Conservation (phyloP, 2,113 vertebrate species). For the Cygnus buccinator region DNA sequence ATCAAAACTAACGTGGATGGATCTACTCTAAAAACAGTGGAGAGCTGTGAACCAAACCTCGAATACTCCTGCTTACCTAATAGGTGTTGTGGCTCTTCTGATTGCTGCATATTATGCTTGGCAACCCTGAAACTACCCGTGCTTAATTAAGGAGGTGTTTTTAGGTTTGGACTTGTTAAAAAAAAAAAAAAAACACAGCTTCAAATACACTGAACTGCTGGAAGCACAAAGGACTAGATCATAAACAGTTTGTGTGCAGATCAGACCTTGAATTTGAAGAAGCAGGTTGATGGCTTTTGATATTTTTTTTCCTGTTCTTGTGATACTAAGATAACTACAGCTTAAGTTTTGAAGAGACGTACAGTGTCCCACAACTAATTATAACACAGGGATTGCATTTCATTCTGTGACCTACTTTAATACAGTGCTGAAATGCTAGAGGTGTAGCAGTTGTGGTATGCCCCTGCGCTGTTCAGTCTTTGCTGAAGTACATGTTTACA, state of each 20-base stretch:
- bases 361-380: not conserved
- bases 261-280: not conserved
- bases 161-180: accelerated
- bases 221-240: not conserved
- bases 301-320: accelerated
- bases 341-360: not conserved
- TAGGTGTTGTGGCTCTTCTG: not conserved
- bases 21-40: not conserved
- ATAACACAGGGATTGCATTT: not conserved
- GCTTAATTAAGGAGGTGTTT: not conserved
- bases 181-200: accelerated
- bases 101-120: accelerated
- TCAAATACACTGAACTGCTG: accelerated
- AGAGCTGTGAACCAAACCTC: not conserved
- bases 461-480: no score
- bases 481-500: not conserved
- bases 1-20: accelerated
- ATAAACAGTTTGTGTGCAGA: not conserved
- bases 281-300: not conserved
- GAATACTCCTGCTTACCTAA: accelerated
- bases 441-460: not conserved
- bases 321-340: not conserved
- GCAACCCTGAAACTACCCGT: not conserved
- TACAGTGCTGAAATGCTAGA: not conserved
- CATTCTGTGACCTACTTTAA: not conserved